phyloP scores from a whole-genome alignment of 2,113 vertebrate species.

The Actinemys pallida region DNA sequence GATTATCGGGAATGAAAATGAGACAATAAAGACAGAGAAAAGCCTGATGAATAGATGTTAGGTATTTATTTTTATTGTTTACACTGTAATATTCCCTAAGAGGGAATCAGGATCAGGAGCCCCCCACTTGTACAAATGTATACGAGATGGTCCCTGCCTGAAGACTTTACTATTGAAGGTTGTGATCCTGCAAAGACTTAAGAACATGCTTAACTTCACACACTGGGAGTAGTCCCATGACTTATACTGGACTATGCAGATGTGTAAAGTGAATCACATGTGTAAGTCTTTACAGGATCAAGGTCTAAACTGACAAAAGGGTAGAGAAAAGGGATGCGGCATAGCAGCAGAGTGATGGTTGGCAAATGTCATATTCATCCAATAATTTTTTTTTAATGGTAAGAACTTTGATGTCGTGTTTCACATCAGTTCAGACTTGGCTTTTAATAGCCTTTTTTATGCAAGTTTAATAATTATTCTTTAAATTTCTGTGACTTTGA shows the following conservation, averaged over 20 bases:
- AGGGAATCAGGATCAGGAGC: not conserved
- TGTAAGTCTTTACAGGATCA: conserved; percentile 25
- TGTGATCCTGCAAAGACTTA: conserved; percentile 46
- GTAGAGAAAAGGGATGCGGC: conserved; percentile 20
- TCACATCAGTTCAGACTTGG: not conserved
- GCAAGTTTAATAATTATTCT: not conserved
- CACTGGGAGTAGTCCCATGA: conserved; percentile 56
- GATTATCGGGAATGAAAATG: not conserved
- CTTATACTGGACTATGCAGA: conserved; percentile 15
- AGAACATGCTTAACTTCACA: conserved; percentile 39
- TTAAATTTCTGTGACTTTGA: conserved; percentile 1
- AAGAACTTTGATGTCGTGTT: not conserved
- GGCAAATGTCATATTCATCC: conserved; percentile 9
- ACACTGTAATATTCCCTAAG: not conserved
- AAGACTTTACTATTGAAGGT: conserved; percentile 1
- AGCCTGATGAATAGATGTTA: not conserved
- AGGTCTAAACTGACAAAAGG: conserved; percentile 8
- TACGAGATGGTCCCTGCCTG: not conserved
- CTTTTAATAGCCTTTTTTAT: not conserved
- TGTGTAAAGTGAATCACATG: conserved; percentile 38
- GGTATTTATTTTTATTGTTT: not conserved
- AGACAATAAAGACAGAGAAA: not conserved
- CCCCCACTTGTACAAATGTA: not conserved
- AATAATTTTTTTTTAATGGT: not conserved
- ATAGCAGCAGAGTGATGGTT: not conserved